Evolutionary conservation across 2,888 invertebrate species (phyloP).

Genomic region (Cerceris rybyensis): DNA sequence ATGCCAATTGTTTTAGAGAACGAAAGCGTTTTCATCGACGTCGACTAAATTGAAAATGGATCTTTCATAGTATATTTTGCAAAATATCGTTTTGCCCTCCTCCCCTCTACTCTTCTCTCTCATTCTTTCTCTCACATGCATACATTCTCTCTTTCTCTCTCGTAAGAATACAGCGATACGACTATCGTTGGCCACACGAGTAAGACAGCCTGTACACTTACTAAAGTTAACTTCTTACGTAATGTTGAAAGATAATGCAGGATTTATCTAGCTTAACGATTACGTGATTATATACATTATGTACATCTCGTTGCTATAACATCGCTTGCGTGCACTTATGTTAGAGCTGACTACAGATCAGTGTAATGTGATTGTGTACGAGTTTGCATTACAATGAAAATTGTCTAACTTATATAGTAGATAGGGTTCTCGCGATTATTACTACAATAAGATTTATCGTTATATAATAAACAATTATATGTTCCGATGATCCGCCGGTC

Average conservation of each 20-base stretch:
- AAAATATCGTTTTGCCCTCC: constrained; percentile 55
- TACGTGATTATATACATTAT: constrained; percentile 78
- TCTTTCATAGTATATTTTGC: constrained; percentile 43
- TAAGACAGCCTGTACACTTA: constrained; percentile 77
- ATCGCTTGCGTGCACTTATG: constrained; percentile 70
- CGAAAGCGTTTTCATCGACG: constrained; percentile 29
- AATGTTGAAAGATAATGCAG: constrained; percentile 78
- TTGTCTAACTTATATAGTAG: constrained; percentile 71
- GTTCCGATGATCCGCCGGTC: constrained; percentile 61
- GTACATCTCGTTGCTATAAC: constrained; percentile 73
- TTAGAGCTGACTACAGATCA: constrained; percentile 70
- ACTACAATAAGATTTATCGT: constrained; percentile 61
- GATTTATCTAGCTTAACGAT: constrained; percentile 75
- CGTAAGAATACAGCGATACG: constrained; percentile 58
- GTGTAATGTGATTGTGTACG: constrained; percentile 52
- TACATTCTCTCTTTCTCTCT: constrained; percentile 19
- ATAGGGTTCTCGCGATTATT: constrained; percentile 65
- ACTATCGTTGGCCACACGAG: constrained; percentile 74
- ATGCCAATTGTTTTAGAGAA: constrained; percentile 22
- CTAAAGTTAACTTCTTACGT: constrained; percentile 74
- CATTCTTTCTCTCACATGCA: constrained; percentile 12
- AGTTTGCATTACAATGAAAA: constrained; percentile 67
- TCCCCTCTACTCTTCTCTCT: neutral
- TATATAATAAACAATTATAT: constrained; percentile 64
- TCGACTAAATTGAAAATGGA: constrained; percentile 40